Percentiles rank a stretch among this genome's conserved stretches.
Conservation (phyloP, 2,113 vertebrate genomes). For the Capreolus pygargus region DNA sequence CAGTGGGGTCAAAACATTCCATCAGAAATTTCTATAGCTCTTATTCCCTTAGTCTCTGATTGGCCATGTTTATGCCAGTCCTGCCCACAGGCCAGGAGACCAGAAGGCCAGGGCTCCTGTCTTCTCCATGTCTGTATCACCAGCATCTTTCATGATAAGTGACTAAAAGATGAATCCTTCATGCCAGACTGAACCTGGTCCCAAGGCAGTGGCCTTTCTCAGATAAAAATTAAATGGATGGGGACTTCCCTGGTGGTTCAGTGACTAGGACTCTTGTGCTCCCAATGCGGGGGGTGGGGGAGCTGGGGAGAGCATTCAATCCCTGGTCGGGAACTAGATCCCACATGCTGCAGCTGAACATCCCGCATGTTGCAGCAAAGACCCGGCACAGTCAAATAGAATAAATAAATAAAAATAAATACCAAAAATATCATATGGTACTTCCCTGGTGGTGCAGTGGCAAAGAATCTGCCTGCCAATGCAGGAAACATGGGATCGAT, state of each 20-base stretch:
- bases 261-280: not conserved
- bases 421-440: not conserved
- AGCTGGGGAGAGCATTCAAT: not conserved
- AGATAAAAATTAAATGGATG: not conserved
- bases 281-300: not conserved
- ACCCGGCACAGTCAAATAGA: not conserved
- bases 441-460: not conserved
- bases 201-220: not conserved
- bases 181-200: not conserved
- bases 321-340: not conserved
- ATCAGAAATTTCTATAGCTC: not conserved
- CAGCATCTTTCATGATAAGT: not conserved
- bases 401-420: not conserved
- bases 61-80: not conserved
- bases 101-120: not conserved
- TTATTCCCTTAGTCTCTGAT: not conserved
- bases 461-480: not conserved
- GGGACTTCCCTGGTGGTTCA: not conserved
- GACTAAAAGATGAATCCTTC: not conserved
- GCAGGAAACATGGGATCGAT: not conserved
- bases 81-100: not conserved
- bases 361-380: not conserved
- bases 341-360: not conserved
- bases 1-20: not conserved
- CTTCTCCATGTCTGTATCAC: not conserved